Evolutionary conservation across 1,140 invertebrate genomes (phyloP).

Genomic region (Yoshiicerus persimilis): DNA sequence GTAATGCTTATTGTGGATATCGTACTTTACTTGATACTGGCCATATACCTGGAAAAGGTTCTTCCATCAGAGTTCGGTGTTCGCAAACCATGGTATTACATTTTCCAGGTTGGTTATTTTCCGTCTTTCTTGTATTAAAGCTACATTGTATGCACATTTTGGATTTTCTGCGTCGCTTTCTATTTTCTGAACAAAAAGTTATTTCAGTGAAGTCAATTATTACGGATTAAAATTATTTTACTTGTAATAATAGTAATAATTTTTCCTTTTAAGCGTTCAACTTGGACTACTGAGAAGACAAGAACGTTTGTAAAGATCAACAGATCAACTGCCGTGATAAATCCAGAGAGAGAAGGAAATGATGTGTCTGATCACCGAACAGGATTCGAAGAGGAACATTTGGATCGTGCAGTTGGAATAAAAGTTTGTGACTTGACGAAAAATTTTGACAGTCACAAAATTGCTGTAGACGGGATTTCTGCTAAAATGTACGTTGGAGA

Average conservation of each 20-base stretch:
- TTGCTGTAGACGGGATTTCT: constrained; percentile 17
- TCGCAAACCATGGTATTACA: constrained; percentile 56
- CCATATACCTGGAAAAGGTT: constrained; percentile 60
- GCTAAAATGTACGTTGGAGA: constrained; percentile 43
- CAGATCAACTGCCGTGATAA: too few species aligned
- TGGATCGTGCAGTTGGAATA: background rate
- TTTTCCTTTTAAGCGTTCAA: too few species aligned
- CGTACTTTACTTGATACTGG: constrained; percentile 66
- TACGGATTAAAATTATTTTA: too few species aligned
- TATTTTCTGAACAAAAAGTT: too few species aligned
- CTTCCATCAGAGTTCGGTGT: constrained; percentile 52
- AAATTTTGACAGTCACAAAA: constrained; percentile 49
- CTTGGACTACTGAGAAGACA: background rate
- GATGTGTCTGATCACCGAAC: background rate
- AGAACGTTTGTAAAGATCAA: too few species aligned
- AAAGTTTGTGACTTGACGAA: constrained; percentile 26
- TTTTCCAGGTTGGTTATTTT: too few species aligned
- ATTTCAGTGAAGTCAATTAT: too few species aligned
- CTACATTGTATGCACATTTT: too few species aligned
- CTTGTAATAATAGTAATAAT: too few species aligned
- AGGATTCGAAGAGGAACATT: constrained; percentile 25
- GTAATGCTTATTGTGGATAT: constrained; percentile 64
- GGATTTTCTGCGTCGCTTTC: too few species aligned
- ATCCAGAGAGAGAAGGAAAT: background rate
- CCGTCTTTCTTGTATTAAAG: too few species aligned